These are phyloP conservation scores for Anser cygnoides DNA, from an alignment of 2,113 vertebrate genomes.

Conservation along the genomic window DNA sequence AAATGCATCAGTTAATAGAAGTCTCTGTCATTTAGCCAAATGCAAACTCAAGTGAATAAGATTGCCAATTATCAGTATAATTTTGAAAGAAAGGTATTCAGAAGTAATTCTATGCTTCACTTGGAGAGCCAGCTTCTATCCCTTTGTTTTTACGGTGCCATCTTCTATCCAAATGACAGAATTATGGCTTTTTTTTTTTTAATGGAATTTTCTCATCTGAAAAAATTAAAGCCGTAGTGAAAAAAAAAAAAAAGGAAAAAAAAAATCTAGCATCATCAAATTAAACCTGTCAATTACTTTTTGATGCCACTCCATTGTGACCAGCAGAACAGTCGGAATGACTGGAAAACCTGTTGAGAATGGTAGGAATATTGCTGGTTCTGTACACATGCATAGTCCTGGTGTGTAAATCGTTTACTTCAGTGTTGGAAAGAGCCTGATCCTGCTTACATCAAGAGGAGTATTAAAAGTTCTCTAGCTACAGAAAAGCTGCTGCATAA, in stretches of 20 bases:
- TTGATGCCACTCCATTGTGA: neutral
- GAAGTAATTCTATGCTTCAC: conserved; percentile 47
- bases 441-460: neutral
- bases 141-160: neutral
- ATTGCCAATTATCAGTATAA: conserved; percentile 48
- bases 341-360: neutral
- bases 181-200: neutral
- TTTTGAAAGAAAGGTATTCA: conserved; percentile 55
- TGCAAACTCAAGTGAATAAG: conserved; percentile 68
- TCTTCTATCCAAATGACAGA: conserved; percentile 9
- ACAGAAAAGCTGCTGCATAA: neutral
- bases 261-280: neutral
- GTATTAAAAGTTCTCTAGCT: neutral
- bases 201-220: neutral
- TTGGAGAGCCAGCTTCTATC: conserved; percentile 23
- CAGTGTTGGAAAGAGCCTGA: neutral
- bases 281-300: neutral
- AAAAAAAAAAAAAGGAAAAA: neutral
- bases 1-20: conserved; percentile 57
- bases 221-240: neutral
- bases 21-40: conserved; percentile 57
- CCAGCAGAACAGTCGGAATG: neutral
- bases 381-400: neutral
- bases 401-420: neutral
- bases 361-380: neutral